A percentile compares a stretch with the other conserved stretches of the same genome.
Evolutionary conservation across 1,140 invertebrate genomes (phyloP).

Genomic region (Leptinotarsa lineolata): DNA sequence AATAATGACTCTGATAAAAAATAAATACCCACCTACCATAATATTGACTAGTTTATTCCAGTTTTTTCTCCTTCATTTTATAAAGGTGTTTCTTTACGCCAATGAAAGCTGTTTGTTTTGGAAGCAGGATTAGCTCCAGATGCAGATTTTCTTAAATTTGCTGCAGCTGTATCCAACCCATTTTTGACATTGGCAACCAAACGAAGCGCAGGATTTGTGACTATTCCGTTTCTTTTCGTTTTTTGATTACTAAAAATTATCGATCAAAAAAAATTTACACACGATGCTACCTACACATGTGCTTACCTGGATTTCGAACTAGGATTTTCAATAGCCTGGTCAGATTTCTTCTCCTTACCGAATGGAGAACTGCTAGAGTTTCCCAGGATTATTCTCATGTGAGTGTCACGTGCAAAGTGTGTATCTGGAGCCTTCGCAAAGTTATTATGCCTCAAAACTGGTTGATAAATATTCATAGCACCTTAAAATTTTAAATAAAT

Average conservation of each 20-base stretch:
- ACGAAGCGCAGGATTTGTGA: slow-evolving; percentile 87
- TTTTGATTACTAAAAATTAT: slow-evolving; percentile 60
- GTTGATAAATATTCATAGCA: slow-evolving; percentile 54
- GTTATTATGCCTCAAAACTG: slow-evolving; percentile 52
- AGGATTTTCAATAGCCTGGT: slow-evolving; percentile 38
- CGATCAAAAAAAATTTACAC: neutral
- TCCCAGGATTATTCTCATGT: slow-evolving; percentile 88
- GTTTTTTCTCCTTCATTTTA: slow-evolving; percentile 43
- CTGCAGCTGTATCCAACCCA: slow-evolving; percentile 67
- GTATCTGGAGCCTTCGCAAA: slow-evolving; percentile 59
- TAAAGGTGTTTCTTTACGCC: slow-evolving; percentile 74
- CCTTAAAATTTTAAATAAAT: slow-evolving; percentile 35
- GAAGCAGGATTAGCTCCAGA: slow-evolving; percentile 58
- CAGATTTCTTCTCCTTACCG: slow-evolving; percentile 49
- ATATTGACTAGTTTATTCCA: slow-evolving; percentile 51
- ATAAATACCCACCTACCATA: slow-evolving; percentile 34
- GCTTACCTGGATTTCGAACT: slow-evolving; percentile 28
- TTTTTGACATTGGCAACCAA: slow-evolving; percentile 71
- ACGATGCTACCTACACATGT: no score
- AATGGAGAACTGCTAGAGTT: slow-evolving; percentile 57
- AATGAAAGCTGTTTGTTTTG: slow-evolving; percentile 71
- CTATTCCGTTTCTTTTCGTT: slow-evolving; percentile 84
- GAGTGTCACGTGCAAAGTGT: slow-evolving; percentile 83
- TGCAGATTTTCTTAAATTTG: slow-evolving; percentile 58
- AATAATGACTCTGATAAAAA: slow-evolving; percentile 11